phyloP scores from a whole-genome alignment of 2,113 vertebrate genomes.

The Engystomops pustulosus region DNA sequence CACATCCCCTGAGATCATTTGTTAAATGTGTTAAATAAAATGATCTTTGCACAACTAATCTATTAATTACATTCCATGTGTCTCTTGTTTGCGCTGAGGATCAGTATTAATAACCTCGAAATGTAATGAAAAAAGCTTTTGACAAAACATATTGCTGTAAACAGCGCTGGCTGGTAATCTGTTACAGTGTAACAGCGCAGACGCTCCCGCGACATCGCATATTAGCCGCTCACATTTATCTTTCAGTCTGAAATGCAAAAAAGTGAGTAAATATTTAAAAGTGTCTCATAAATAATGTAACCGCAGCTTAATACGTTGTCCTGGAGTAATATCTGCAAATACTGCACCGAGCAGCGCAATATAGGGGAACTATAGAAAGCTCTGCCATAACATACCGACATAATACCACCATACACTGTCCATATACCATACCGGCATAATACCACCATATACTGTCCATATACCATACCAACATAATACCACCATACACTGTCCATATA shows the following conservation, averaged over 20 bases:
- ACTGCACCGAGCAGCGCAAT: too few relatives aligned
- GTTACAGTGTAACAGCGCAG: conserved; percentile 21
- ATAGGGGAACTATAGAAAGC: too few relatives aligned
- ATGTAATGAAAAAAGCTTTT: conserved; percentile 36
- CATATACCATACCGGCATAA: too few relatives aligned
- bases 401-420: too few relatives aligned
- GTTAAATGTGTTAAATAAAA: not conserved
- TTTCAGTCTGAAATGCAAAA: not conserved
- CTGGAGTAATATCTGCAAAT: too few relatives aligned
- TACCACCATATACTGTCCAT: too few relatives aligned
- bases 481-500: too few relatives aligned
- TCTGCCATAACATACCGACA: too few relatives aligned
- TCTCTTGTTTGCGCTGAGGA: conserved; percentile 12
- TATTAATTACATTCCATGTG: not conserved
- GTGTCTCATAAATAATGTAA: conserved; percentile 42
- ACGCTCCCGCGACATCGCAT: not conserved
- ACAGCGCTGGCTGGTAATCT: conserved; percentile 47
- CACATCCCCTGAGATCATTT: not conserved
- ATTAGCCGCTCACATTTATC: conserved; percentile 14
- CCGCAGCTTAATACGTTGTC: not conserved
- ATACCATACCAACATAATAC: too few relatives aligned
- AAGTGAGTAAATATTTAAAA: conserved; percentile 41
- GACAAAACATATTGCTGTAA: conserved; percentile 37
- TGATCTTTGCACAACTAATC: not conserved
- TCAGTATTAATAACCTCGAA: conserved; percentile 38